Percentiles rank a stretch among this genome's conserved stretches.
Evolutionary conservation across 2,888 invertebrate species (phyloP).

Genomic region (Lampropteryx suffumata): DNA sequence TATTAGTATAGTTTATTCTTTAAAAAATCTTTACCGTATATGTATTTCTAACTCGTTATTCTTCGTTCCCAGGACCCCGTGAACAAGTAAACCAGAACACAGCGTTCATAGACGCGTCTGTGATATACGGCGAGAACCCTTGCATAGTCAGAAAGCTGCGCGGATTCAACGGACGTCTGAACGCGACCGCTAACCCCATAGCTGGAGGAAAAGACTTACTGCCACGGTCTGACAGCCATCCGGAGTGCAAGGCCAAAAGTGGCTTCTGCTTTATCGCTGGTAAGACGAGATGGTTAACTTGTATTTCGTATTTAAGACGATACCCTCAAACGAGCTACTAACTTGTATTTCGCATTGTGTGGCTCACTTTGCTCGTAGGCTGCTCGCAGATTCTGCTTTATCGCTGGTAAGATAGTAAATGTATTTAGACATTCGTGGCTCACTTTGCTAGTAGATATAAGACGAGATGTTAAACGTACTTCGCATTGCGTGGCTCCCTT

Average conservation of each 20-base stretch:
- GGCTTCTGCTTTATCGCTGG: slow-evolving; percentile 95
- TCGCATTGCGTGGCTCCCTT: too few species aligned
- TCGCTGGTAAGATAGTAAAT: too few species aligned
- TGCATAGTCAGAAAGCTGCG: slow-evolving; percentile 91
- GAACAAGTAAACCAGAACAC: slow-evolving; percentile 98
- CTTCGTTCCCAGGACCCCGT: slow-evolving; percentile 85
- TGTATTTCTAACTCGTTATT: not conserved
- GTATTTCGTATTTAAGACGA: too few species aligned
- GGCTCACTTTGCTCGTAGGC: too few species aligned
- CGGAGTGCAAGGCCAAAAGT: slow-evolving; percentile 93
- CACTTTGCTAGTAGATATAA: too few species aligned
- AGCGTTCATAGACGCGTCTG: slow-evolving; percentile 93
- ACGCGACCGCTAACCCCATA: slow-evolving; percentile 88
- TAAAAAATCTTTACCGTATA: too few species aligned
- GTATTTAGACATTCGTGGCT: too few species aligned
- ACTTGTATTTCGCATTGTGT: too few species aligned
- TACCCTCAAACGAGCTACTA: too few species aligned
- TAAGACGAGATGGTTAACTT: slow-evolving; percentile 38
- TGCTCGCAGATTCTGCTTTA: too few species aligned
- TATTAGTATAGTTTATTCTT: too few species aligned
- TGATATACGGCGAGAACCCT: slow-evolving; percentile 94
- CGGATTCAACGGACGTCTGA: slow-evolving; percentile 91
- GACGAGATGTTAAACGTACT: too few species aligned
- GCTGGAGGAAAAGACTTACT: slow-evolving; percentile 89
- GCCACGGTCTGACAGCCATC: slow-evolving; percentile 89